Evolutionary conservation across 2,113 vertebrate species (phyloP).

Genomic region (Corvus hawaiiensis): DNA sequence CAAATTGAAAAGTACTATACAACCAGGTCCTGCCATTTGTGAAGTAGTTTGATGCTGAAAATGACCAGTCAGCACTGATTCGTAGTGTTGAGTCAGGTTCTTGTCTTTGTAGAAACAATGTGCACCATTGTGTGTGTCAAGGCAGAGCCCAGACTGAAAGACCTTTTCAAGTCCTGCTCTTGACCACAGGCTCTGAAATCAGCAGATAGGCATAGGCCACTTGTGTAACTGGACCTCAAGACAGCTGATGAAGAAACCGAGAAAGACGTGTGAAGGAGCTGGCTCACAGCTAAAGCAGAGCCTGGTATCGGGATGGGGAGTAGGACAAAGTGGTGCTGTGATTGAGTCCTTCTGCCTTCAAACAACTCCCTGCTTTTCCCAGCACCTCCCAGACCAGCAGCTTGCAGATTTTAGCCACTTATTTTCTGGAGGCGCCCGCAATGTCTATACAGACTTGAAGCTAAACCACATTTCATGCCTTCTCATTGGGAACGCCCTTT

Average conservation of each 20-base stretch:
- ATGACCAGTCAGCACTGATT: background rate
- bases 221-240: background rate
- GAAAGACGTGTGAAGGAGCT: background rate
- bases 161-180: background rate
- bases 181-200: background rate
- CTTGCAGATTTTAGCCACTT: background rate
- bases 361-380: accelerated
- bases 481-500: background rate
- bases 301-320: background rate
- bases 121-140: background rate
- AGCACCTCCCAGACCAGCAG: background rate
- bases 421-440: background rate
- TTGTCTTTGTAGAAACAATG: background rate
- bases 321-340: background rate
- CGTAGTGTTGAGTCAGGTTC: background rate
- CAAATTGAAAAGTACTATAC: background rate
- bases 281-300: background rate
- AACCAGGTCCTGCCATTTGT: background rate
- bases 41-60: background rate
- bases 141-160: background rate
- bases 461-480: background rate
- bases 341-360: background rate
- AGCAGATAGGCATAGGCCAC: background rate
- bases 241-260: accelerated
- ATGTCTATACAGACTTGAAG: background rate